Evolutionary conservation across 2,113 vertebrate genomes (phyloP).

Genomic region (Oncorhynchus gorbuscha): DNA sequence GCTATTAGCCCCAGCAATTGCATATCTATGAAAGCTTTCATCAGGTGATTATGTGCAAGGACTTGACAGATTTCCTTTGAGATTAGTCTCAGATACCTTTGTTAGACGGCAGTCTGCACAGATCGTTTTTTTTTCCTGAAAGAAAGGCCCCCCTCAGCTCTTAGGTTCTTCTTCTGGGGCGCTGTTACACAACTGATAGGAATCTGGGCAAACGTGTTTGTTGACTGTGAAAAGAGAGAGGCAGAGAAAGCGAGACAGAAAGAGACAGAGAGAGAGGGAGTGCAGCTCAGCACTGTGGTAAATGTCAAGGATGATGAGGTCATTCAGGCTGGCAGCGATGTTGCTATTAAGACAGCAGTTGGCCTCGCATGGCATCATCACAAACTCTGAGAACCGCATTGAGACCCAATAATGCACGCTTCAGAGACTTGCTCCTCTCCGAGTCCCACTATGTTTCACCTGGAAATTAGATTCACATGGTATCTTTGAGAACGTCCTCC

Average conservation of each 20-base stretch:
- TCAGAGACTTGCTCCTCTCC: slow-evolving; percentile 27
- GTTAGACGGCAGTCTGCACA: slow-evolving; percentile 56
- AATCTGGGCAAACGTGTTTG: slow-evolving; percentile 63
- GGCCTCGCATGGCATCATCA: slow-evolving; percentile 53
- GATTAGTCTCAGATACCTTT: slow-evolving; percentile 66
- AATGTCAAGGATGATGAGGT: slow-evolving; percentile 74
- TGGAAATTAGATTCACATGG: slow-evolving; percentile 58
- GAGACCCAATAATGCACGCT: slow-evolving; percentile 48
- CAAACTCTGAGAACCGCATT: slow-evolving; percentile 50
- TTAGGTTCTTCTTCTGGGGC: slow-evolving; percentile 8
- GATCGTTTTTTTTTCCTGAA: slow-evolving; percentile 11
- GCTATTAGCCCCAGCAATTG: slow-evolving; percentile 61
- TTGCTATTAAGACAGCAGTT: slow-evolving; percentile 43
- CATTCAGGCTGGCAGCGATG: slow-evolving; percentile 55
- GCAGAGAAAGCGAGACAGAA: slow-evolving; percentile 16
- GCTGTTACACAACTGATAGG: slow-evolving; percentile 47
- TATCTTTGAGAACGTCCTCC: slow-evolving; percentile 53
- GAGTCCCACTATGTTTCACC: slow-evolving; percentile 39
- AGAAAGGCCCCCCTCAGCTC: slow-evolving; percentile 28
- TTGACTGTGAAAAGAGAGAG: slow-evolving; percentile 29
- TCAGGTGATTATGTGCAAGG: slow-evolving; percentile 65
- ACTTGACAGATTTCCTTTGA: slow-evolving; percentile 71
- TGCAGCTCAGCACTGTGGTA: slow-evolving; percentile 32
- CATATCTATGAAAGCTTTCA: slow-evolving; percentile 75
- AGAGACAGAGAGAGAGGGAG: slow-evolving; percentile 25